phyloP scores from a whole-genome alignment of 1,140 invertebrate species.

The Diploscapter pachys region DNA sequence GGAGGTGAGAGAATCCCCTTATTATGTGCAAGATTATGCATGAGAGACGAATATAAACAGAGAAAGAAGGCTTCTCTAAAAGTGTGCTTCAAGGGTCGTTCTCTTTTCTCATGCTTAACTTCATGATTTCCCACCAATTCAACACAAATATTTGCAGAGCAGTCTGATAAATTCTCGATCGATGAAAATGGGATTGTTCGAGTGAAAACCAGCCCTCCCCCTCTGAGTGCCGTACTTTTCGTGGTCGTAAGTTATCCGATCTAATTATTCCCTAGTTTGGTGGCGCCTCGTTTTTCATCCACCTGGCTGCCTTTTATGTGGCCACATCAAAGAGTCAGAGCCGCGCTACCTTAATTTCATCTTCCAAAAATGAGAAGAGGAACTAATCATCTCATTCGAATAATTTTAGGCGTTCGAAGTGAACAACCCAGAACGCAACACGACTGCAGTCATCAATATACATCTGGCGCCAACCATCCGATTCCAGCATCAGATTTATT shows the following conservation, averaged over 20 bases:
- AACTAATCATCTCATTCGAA: not conserved
- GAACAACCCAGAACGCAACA: constrained; percentile 22
- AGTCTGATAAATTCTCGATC: constrained; percentile 23
- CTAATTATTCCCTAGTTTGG: too few relatives aligned
- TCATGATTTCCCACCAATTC: too few relatives aligned
- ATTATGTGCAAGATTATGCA: too few relatives aligned
- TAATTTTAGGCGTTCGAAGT: constrained; percentile 27
- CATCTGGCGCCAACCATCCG: constrained; percentile 12
- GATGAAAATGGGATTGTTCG: constrained; percentile 19
- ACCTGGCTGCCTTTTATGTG: too few relatives aligned
- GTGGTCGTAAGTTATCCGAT: constrained; percentile 17
- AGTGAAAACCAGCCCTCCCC: constrained; percentile 8
- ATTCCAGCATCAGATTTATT: constrained; percentile 28
- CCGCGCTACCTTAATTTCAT: too few relatives aligned
- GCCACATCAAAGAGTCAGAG: too few relatives aligned
- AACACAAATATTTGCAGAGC: constrained; percentile 14
- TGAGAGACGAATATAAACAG: too few relatives aligned
- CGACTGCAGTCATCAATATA: constrained; percentile 27
- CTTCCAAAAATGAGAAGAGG: too few relatives aligned
- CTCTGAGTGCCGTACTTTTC: constrained; percentile 25
- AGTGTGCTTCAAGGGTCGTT: too few relatives aligned
- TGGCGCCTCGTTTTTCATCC: too few relatives aligned
- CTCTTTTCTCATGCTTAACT: too few relatives aligned
- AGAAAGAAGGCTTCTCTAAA: too few relatives aligned
- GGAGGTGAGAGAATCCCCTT: constrained; percentile 35